Evolutionary conservation across 2,888 invertebrate genomes (phyloP).

Genomic region (Eristalinus aeneus): DNA sequence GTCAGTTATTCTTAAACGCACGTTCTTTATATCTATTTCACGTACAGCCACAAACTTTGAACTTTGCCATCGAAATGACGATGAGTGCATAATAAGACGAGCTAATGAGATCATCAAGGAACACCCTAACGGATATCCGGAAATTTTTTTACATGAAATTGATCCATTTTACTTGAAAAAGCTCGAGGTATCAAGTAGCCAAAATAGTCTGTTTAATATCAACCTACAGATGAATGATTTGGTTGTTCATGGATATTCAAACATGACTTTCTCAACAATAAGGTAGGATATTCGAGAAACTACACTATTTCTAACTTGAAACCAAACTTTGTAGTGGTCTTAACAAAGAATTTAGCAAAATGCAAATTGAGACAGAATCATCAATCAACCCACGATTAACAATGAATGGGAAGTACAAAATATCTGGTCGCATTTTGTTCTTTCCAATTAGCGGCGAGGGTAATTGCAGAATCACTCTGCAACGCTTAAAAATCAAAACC

Average conservation of each 20-base stretch:
- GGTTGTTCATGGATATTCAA: conserved; percentile 68
- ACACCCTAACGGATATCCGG: conserved; percentile 71
- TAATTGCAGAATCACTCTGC: conserved; percentile 62
- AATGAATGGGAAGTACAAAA: conserved; percentile 73
- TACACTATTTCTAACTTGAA: not conserved
- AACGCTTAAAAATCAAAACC: conserved; percentile 54
- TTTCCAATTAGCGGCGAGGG: conserved; percentile 74
- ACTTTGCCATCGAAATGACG: conserved; percentile 72
- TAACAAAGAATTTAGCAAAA: conserved; percentile 68
- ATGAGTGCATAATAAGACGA: conserved; percentile 71
- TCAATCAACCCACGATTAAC: conserved; percentile 40
- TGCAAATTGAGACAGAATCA: conserved; percentile 64
- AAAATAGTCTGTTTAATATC: conserved; percentile 71
- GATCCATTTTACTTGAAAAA: conserved; percentile 72
- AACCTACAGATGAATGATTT: conserved; percentile 72
- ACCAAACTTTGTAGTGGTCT: conserved; percentile 71
- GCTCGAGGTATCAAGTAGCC: conserved; percentile 70
- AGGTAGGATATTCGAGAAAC: conserved; percentile 2
- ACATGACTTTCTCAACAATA: conserved; percentile 56
- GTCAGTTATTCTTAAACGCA: too few species aligned
- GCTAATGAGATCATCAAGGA: conserved; percentile 52
- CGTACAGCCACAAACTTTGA: conserved; percentile 4
- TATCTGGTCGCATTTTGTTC: conserved; percentile 73
- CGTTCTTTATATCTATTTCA: not conserved
- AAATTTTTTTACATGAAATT: conserved; percentile 59